Percentiles rank a stretch among this genome's conserved stretches.
Conservation (phyloP, 2,888 invertebrate genomes). For the Physocephala rufipes region DNA sequence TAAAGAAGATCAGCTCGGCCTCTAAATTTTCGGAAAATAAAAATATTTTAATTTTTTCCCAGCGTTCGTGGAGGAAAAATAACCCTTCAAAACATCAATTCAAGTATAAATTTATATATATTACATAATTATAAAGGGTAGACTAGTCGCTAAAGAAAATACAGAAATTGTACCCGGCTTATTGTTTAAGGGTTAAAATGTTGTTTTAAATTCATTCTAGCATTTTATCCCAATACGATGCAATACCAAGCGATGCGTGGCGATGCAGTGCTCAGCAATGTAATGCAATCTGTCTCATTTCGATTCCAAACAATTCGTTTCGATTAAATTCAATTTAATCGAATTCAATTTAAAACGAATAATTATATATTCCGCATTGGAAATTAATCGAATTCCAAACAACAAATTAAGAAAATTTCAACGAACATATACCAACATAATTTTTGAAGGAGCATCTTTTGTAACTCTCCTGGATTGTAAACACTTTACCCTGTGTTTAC, state of each 20-base stretch:
- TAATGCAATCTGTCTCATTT: slow-evolving; percentile 15
- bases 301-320: neutral
- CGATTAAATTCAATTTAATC: slow-evolving; percentile 6
- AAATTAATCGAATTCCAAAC: slow-evolving; percentile 11
- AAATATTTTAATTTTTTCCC: no score
- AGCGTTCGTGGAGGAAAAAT: no score
- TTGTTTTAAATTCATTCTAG: no score
- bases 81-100: no score
- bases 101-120: no score
- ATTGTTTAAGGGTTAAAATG: neutral
- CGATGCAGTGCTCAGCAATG: slow-evolving; percentile 4
- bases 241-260: neutral
- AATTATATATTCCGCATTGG: slow-evolving; percentile 25
- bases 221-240: neutral
- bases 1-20: slow-evolving; percentile 18
- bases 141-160: no score
- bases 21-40: no score
- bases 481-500: no score
- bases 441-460: no score
- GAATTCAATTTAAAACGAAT: slow-evolving; percentile 5
- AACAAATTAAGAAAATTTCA: neutral
- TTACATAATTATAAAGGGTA: no score
- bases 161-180: neutral
- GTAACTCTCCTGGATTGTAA: no score
- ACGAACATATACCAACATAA: neutral